Base-by-base conservation (phyloP, 2,113 vertebrate species). In the Halcyon senegalensis region DNA sequence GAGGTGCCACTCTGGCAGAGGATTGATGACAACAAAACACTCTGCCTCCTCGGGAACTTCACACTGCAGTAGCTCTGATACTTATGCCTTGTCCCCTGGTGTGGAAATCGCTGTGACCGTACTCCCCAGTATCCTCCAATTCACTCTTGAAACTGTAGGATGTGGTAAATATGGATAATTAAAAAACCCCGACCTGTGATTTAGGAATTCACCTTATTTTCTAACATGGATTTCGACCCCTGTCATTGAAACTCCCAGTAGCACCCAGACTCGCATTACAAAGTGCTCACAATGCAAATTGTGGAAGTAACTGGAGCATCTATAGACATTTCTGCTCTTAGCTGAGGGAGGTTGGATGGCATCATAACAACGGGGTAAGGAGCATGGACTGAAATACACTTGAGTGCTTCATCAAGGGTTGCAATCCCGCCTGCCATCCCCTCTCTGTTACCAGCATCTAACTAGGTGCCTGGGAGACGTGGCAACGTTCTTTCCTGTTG, bases 321-420 rank as follows among this genome's bases (percentile, higher is more conserved):
- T 55, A 4, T 43, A 50, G 35, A 7, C 9, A n/a, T 60, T 68
- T 69, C 28, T 87, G 15, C 18, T 20, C 56, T 41, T 51, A 50
- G 10, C 7, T 0, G 0, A 10, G 5, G 17, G 27, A 69, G 14
- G 43, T 39, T 58, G 20, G 16, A 39, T 16, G 24, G 2, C 21
- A 37, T 9, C 13, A 8, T 25, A 72, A 46, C 5, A 64, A 20
- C 27, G 51, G 12, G 4, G 11, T 17, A 33, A 12, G 30, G 23
- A n/a, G 30, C 58, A 72, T 3, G 48, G 17, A 35, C 76, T 24
- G 56, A 62, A 11, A 48, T 12, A 27, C 31, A 41, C 11, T 39
- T 50, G 16, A 69, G 14, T 13, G 58, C 10, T 5, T 53, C 35
- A 58, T 7, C 21, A 20, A 15, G 14, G 59, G 10, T 9, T 55